Conservation (phyloP, 2,113 vertebrate species). For the Ancistrus triradiatus region DNA sequence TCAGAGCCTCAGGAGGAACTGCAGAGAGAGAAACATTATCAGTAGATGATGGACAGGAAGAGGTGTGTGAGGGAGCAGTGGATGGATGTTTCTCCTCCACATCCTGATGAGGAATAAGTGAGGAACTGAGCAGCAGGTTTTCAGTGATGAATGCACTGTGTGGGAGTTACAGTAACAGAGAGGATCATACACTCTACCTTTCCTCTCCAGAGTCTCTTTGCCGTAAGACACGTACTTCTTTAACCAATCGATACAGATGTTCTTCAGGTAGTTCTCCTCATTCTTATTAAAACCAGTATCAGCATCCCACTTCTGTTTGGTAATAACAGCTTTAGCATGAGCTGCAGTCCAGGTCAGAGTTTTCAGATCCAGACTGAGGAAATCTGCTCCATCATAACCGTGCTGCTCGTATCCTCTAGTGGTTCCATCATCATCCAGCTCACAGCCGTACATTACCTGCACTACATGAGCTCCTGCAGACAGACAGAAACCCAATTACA, state of each 20-base stretch:
- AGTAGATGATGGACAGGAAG: too few species aligned
- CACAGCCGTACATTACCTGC: background rate
- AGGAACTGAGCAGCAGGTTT: background rate
- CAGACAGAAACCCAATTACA: too few species aligned
- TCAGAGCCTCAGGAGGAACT: background rate
- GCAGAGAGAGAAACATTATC: background rate
- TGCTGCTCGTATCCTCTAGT: background rate
- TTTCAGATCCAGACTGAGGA: conserved; percentile 8
- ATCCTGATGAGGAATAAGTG: too few species aligned
- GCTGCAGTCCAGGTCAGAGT: background rate
- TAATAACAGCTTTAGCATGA: background rate
- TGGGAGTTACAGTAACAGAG: background rate
- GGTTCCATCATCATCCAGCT: background rate
- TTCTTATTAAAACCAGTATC: background rate
- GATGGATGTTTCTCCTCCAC: background rate
- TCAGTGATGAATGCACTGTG: background rate
- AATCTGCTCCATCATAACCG: conserved; percentile 13
- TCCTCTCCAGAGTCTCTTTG: background rate
- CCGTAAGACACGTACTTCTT: background rate
- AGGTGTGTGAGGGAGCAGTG: background rate
- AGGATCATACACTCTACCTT: background rate
- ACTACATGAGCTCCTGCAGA: background rate
- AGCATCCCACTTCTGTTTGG: background rate
- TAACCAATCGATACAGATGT: background rate
- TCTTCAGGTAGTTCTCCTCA: background rate